phyloP scores from a whole-genome alignment of 2,888 invertebrate genomes.

The Caenorhabditis wallacei region DNA sequence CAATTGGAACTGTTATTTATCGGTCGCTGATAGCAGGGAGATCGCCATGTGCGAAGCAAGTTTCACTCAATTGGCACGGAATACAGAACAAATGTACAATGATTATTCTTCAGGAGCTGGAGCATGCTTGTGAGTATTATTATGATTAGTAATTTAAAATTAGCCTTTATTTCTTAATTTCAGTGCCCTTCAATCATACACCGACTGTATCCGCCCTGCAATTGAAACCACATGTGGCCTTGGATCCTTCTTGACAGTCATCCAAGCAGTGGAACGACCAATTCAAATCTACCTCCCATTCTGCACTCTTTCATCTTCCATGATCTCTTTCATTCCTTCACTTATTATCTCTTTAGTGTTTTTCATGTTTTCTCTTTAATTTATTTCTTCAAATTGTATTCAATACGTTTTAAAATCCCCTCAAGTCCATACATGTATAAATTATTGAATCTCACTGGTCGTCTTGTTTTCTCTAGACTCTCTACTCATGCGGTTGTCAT shows the following conservation, averaged over 20 bases:
- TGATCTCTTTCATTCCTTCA: conserved; percentile 46
- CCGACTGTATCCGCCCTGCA: conserved; percentile 74
- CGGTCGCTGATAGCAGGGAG: conserved; percentile 69
- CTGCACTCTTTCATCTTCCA: conserved; percentile 58
- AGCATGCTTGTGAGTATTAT: conserved; percentile 72
- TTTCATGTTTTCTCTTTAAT: conserved; percentile 18
- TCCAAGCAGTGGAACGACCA: conserved; percentile 74
- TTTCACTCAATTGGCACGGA: conserved; percentile 63
- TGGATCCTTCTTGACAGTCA: conserved; percentile 68
- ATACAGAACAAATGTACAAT: conserved; percentile 70
- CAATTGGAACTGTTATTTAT: conserved; percentile 76
- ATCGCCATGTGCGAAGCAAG: conserved; percentile 71
- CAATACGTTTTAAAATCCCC: neutral
- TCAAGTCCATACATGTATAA: conserved; percentile 49
- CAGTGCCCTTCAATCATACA: conserved; percentile 76
- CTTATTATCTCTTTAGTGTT: conserved; percentile 11
- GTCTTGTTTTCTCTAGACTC: conserved; percentile 1
- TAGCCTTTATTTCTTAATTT: conserved; percentile 10
- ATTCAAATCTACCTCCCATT: conserved; percentile 75
- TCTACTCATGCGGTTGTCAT: conserved; percentile 7
- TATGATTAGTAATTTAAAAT: neutral
- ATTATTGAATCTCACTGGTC: conserved; percentile 44
- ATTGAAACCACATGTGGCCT: conserved; percentile 72
- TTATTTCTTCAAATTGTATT: neutral
- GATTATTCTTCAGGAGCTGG: conserved; percentile 70